Percentiles rank a stretch among this genome's conserved stretches.
phyloP scores from a whole-genome alignment of 1,140 invertebrate species.

The Potamilus streckersoni region DNA sequence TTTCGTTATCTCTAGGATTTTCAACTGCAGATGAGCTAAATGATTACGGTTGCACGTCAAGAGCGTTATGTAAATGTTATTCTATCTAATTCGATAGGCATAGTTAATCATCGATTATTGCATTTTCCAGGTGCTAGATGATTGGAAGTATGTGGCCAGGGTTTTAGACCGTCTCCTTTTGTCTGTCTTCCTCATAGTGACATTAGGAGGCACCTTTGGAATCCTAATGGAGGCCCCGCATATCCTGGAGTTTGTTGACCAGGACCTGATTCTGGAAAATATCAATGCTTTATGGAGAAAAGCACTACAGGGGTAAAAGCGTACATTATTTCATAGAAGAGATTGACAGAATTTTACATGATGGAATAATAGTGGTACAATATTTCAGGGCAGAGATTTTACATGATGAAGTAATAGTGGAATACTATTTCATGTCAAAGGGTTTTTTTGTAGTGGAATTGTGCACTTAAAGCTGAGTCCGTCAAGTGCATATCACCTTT shows the following conservation, averaged over 20 bases:
- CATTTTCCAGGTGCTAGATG: slow-evolving; percentile 68
- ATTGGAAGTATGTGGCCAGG: slow-evolving; percentile 99
- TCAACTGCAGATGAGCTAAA: neutral
- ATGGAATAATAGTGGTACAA: too few relatives aligned
- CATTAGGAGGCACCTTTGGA: slow-evolving; percentile 91
- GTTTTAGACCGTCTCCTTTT: slow-evolving; percentile 97
- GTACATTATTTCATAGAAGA: too few relatives aligned
- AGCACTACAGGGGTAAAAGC: too few relatives aligned
- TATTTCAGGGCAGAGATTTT: too few relatives aligned
- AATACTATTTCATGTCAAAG: too few relatives aligned
- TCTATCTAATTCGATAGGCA: too few relatives aligned
- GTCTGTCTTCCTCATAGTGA: slow-evolving; percentile 97
- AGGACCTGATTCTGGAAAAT: slow-evolving; percentile 55
- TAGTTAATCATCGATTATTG: neutral
- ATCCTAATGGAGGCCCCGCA: slow-evolving; percentile 99
- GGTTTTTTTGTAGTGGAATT: too few relatives aligned
- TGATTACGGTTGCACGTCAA: neutral
- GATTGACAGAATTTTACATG: too few relatives aligned
- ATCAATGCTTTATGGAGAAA: slow-evolving; percentile 16
- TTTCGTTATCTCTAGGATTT: neutral
- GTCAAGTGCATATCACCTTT: too few relatives aligned
- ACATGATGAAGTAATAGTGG: too few relatives aligned
- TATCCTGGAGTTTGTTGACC: slow-evolving; percentile 85
- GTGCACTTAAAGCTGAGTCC: too few relatives aligned
- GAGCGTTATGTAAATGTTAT: neutral